phyloP scores from a whole-genome alignment of 2,113 vertebrate species.

The Callipepla squamata region DNA sequence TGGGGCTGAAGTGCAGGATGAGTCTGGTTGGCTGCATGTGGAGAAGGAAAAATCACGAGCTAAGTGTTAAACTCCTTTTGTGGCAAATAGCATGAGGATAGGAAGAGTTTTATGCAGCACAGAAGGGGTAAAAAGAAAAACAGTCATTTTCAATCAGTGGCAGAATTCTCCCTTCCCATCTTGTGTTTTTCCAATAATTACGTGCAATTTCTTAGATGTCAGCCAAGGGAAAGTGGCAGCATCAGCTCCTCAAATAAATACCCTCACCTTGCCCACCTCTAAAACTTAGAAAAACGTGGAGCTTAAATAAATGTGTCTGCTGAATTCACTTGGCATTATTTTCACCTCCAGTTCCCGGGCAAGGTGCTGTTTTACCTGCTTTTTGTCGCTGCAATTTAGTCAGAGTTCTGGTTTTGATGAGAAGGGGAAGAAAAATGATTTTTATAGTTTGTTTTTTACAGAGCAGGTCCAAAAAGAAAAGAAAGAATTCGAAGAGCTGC shows the following conservation, averaged over 20 bases:
- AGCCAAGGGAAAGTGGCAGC: background rate
- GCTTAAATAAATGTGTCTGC: background rate
- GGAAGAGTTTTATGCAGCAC: accelerated
- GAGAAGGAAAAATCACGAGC: background rate
- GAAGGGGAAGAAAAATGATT: background rate
- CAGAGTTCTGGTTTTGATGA: background rate
- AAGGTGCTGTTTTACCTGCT: background rate
- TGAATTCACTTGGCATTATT: background rate
- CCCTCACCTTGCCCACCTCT: background rate
- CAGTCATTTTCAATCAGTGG: background rate
- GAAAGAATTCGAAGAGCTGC: background rate
- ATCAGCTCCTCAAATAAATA: slow-evolving; percentile 2
- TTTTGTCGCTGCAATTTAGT: background rate
- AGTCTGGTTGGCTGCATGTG: background rate
- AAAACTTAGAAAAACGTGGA: background rate
- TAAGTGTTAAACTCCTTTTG: background rate
- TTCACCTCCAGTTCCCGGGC: background rate
- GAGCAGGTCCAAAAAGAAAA: background rate
- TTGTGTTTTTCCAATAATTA: background rate
- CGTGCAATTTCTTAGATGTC: background rate
- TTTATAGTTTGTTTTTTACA: background rate
- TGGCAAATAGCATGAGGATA: background rate
- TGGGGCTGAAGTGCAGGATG: background rate
- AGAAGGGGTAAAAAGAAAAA: background rate
- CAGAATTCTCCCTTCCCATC: background rate